phyloP scores from a whole-genome alignment of 2,797 vertebrate species.

The Sebastes alutus region DNA sequence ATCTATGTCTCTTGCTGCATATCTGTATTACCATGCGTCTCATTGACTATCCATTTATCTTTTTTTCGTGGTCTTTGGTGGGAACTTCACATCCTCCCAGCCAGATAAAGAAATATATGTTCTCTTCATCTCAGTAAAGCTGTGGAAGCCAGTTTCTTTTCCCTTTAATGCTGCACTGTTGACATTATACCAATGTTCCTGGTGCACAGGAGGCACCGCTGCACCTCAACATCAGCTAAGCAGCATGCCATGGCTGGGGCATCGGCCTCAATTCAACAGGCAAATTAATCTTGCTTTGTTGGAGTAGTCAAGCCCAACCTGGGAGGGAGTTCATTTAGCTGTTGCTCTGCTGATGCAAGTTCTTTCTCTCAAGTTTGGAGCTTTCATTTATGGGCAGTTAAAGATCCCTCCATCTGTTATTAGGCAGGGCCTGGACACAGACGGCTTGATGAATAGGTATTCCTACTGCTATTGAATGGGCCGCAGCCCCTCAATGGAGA shows the following conservation, averaged over 20 bases:
- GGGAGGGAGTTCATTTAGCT: constrained; percentile 66
- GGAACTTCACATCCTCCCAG: not conserved
- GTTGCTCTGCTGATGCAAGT: constrained; percentile 81
- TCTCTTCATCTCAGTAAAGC: constrained; percentile 23
- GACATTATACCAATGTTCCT: constrained; percentile 52
- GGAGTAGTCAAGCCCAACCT: constrained; percentile 78
- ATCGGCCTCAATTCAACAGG: constrained; percentile 81
- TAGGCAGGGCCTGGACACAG: constrained; percentile 52
- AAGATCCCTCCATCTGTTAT: constrained; percentile 80
- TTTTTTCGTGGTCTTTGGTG: not conserved
- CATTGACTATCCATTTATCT: constrained; percentile 3
- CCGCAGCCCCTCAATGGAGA: constrained; percentile 63
- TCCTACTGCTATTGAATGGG: constrained; percentile 71
- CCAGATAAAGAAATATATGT: not conserved
- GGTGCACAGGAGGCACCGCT: constrained; percentile 59
- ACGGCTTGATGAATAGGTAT: constrained; percentile 79
- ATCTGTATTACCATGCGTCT: not conserved
- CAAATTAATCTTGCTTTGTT: constrained; percentile 88
- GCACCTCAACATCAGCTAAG: constrained; percentile 67
- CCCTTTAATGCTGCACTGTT: constrained; percentile 27
- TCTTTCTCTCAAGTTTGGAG: constrained; percentile 77
- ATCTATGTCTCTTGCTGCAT: not conserved
- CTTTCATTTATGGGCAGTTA: constrained; percentile 81
- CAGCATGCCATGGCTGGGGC: constrained; percentile 69
- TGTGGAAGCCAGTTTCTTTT: constrained; percentile 13